These are phyloP conservation scores for Mormyrus hasselquistii DNA, from an alignment of 2,797 vertebrate species.

Conservation along the genomic window DNA sequence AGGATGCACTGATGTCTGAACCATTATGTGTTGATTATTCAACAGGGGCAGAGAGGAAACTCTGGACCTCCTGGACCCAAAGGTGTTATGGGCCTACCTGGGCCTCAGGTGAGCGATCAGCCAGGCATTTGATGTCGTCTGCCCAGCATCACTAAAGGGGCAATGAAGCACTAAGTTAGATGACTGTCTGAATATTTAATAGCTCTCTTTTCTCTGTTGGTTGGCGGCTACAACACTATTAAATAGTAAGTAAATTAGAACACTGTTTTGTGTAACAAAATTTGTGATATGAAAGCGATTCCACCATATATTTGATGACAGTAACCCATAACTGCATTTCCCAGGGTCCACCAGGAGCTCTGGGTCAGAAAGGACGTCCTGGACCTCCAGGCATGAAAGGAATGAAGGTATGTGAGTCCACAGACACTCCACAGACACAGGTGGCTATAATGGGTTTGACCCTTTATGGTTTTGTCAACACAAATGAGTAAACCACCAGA, in stretches of 20 bases:
- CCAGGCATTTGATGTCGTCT: not conserved
- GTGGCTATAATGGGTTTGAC: not conserved
- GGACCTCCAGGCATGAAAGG: conserved; percentile 65
- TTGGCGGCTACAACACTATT: not conserved
- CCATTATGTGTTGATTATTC: conserved; percentile 23
- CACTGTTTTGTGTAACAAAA: not conserved
- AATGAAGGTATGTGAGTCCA: conserved; percentile 59
- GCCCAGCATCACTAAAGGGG: not conserved
- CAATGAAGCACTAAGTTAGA: not conserved
- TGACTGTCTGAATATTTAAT: not conserved
- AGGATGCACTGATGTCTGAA: not conserved
- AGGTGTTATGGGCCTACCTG: conserved; percentile 62
- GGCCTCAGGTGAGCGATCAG: conserved; percentile 59
- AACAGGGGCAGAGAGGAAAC: conserved; percentile 65
- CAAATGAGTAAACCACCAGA: not conserved
- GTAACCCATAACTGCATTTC: conserved; percentile 18
- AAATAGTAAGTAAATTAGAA: not conserved
- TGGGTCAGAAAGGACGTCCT: conserved; percentile 52
- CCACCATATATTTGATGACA: not conserved
- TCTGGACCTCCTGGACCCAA: conserved; percentile 58
- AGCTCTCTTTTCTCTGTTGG: not conserved
- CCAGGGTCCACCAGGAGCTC: conserved; percentile 63
- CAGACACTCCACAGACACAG: not conserved
- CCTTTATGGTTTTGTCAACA: not conserved
- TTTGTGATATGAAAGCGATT: not conserved